Evolutionary conservation across 2,113 vertebrate genomes (phyloP).

Genomic region (Geothlypis trichas): DNA sequence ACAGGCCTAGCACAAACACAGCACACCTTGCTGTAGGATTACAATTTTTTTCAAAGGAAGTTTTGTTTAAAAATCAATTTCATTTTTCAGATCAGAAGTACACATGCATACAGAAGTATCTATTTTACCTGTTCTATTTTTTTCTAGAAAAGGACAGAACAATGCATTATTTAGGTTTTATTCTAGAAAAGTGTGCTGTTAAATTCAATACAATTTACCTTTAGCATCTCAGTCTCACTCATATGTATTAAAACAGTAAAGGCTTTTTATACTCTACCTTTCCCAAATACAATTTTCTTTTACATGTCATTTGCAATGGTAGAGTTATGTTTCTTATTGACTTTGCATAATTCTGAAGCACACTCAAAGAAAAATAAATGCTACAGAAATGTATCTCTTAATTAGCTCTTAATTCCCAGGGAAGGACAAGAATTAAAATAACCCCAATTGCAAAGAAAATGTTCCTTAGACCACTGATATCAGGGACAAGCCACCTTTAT

Average conservation of each 20-base stretch:
- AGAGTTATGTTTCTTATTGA: not conserved
- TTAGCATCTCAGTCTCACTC: not conserved
- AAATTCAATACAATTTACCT: not conserved
- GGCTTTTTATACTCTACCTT: not conserved
- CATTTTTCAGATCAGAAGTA: not conserved
- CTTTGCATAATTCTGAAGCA: not conserved
- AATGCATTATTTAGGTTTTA: not conserved
- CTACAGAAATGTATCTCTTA: not conserved
- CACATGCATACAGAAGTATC: not conserved
- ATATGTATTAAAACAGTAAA: not conserved
- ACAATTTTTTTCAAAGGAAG: not conserved
- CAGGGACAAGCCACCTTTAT: not conserved
- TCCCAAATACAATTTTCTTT: not conserved
- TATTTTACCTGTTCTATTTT: not conserved
- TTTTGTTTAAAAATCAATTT: not conserved
- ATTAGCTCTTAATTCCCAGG: not conserved
- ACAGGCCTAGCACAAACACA: not conserved
- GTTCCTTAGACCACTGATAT: rapidly evolving
- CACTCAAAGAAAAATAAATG: not conserved
- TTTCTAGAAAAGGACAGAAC: not conserved
- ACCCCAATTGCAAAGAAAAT: not conserved
- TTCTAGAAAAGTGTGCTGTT: not conserved
- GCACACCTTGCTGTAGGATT: not conserved
- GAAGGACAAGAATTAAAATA: not conserved
- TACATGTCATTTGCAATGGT: not conserved